These are phyloP conservation scores for Eucidaris tribuloides DNA, from an alignment of 35 echinoderm and acorn worm species.

Conservation along the genomic window DNA sequence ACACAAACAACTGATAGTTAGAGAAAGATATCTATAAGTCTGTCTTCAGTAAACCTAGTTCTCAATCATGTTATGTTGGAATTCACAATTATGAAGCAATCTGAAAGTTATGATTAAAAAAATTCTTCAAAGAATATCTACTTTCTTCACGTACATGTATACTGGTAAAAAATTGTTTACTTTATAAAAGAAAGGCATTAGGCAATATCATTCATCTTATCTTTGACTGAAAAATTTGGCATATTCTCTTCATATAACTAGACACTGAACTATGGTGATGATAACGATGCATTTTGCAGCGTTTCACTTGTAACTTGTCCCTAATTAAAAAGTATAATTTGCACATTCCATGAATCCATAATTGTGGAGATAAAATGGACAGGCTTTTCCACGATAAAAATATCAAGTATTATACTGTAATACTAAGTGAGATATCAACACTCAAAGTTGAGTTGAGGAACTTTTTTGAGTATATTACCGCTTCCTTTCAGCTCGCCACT, in stretches of 20 bases:
- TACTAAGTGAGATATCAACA: background rate
- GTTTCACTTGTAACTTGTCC: background rate
- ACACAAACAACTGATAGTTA: background rate
- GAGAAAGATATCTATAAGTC: background rate
- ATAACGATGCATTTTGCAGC: background rate
- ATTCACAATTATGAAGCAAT: background rate
- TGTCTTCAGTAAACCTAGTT: background rate
- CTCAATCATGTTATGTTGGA: background rate
- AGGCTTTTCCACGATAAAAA: background rate
- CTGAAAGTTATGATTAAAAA: background rate
- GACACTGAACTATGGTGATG: no score
- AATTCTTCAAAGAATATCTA: no score
- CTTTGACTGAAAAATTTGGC: no score
- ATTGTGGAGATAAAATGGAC: background rate
- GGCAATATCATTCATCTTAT: no score
- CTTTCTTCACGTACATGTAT: no score
- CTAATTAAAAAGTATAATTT: background rate
- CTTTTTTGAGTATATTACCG: constrained; percentile 33
- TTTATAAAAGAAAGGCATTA: background rate
- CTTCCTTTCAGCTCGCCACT: constrained; percentile 53
- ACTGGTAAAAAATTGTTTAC: no score
- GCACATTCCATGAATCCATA: background rate
- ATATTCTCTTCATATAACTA: no score
- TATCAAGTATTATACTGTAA: background rate
- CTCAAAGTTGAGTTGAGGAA: no score